Evolutionary conservation across 2,797 vertebrate genomes (phyloP).

Genomic region (Paedocypris micromegethes): DNA sequence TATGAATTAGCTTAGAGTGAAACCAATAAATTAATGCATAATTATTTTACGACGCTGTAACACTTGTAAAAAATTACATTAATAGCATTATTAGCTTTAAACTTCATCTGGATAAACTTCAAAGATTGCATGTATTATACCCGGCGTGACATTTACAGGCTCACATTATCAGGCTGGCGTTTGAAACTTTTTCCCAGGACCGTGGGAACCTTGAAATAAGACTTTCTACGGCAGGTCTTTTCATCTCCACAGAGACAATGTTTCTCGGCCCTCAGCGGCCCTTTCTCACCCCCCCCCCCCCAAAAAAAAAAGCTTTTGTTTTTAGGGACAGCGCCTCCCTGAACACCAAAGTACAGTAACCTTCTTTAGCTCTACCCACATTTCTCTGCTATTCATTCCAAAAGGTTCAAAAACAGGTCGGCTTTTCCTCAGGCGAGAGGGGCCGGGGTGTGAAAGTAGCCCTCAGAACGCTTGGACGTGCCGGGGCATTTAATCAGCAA

Average conservation of each 20-base stretch:
- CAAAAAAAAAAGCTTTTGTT: constrained; percentile 48
- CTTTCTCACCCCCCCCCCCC: constrained; percentile 62
- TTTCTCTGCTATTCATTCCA: constrained; percentile 7
- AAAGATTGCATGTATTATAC: no score
- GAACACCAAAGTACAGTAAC: constrained; percentile 48
- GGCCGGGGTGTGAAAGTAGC: constrained; percentile 48
- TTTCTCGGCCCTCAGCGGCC: constrained; percentile 57
- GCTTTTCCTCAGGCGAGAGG: constrained; percentile 34
- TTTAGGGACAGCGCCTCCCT: constrained; percentile 35
- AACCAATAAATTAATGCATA: no score
- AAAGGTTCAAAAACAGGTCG: constrained; percentile 47
- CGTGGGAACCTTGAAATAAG: constrained; percentile 17
- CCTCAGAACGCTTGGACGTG: constrained; percentile 55
- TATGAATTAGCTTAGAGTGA: no score
- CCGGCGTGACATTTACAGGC: neutral
- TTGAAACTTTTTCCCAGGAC: constrained; percentile 10
- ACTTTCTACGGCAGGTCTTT: constrained; percentile 58
- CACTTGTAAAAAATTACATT: no score
- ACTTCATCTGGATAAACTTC: no score
- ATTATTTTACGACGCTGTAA: no score
- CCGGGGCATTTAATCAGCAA: constrained; percentile 60
- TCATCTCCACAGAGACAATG: constrained; percentile 67
- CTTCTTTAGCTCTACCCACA: constrained; percentile 38
- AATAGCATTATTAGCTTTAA: no score
- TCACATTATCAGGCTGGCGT: neutral